Conservation (phyloP, 2,888 invertebrate species). For the Pilophorus perplexus region DNA sequence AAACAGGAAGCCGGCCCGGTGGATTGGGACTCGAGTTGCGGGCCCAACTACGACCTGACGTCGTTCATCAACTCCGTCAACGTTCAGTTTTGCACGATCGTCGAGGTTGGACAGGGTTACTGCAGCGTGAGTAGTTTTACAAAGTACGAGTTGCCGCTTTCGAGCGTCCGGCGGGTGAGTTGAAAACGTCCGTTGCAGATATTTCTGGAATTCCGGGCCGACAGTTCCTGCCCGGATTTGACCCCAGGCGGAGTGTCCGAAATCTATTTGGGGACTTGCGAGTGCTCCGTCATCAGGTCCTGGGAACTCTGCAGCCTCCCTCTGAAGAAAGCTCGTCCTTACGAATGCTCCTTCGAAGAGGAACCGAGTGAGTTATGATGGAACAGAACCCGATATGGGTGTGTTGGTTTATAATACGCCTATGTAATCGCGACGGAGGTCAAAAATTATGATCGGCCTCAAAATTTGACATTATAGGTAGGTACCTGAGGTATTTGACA, state of each 20-base stretch:
- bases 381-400: too few species aligned
- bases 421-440: too few species aligned
- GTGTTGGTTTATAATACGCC: too few species aligned
- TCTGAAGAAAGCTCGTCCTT: conserved; percentile 50
- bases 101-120: conserved; percentile 55
- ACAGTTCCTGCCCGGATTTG: conserved; percentile 27
- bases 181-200: conserved; percentile 44
- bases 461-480: too few species aligned
- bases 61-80: conserved; percentile 50
- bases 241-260: conserved; percentile 48
- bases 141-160: background rate
- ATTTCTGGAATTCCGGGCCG: conserved; percentile 49
- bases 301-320: conserved; percentile 54
- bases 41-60: conserved; percentile 42
- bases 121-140: conserved; percentile 51
- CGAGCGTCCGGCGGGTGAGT: background rate
- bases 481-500: too few species aligned
- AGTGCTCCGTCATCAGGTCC: conserved; percentile 52
- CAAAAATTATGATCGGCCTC: too few species aligned
- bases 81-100: conserved; percentile 55
- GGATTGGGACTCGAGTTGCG: conserved; percentile 22
- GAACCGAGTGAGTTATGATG: conserved; percentile 44
- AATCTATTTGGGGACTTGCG: conserved; percentile 55
- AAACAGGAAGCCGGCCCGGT: background rate
- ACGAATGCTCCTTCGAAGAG: conserved; percentile 52